These are phyloP conservation scores for Sesamia inferens DNA, from an alignment of 2,888 invertebrate genomes.

Conservation along the genomic window DNA sequence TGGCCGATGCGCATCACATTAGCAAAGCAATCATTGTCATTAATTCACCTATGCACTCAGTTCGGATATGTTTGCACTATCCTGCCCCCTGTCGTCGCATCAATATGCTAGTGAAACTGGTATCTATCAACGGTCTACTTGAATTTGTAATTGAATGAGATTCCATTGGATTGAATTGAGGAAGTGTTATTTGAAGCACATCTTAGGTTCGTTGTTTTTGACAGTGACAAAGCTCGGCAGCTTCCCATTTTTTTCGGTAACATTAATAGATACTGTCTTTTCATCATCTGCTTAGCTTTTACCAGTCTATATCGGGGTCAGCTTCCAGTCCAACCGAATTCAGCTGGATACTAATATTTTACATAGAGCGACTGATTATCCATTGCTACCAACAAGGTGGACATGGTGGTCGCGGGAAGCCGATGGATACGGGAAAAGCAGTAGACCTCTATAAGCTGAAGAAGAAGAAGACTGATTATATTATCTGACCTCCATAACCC, in stretches of 20 bases:
- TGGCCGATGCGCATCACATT: conserved; percentile 29
- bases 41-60: conserved; percentile 51
- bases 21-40: conserved; percentile 43
- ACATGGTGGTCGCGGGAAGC: no score
- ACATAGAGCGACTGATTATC: no score
- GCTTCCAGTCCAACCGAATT: no score
- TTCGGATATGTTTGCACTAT: conserved; percentile 50
- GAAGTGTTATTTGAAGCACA: background rate
- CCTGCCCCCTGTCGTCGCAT: conserved; percentile 36
- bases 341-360: no score
- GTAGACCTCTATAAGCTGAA: no score
- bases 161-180: conserved; percentile 18
- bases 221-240: background rate
- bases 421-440: no score
- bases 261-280: background rate
- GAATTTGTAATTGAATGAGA: conserved; percentile 54
- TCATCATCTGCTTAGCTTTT: no score
- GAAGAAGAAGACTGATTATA: no score
- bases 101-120: conserved; percentile 44
- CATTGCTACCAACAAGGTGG: no score
- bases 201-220: background rate
- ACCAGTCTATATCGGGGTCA: no score
- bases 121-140: conserved; percentile 43
- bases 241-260: no score
- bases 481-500: no score